Base-by-base conservation (phyloP, 2,888 invertebrate species). In the Eristalis tenax region DNA sequence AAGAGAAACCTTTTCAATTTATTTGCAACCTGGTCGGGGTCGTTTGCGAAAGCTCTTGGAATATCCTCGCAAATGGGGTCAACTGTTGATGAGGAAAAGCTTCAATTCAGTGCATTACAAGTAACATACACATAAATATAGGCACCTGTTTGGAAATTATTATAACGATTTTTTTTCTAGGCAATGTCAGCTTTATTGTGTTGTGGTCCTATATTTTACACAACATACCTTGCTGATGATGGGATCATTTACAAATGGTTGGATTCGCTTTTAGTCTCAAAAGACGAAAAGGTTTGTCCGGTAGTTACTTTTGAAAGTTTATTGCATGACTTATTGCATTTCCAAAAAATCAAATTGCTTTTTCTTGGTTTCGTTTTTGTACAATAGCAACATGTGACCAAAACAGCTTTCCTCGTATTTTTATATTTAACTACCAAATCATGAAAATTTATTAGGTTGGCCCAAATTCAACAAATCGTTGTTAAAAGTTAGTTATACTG, bases 101-200 rank as follows among this genome's bases (percentile, higher is more conserved):
- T 95, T 75, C 95, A 95, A 91, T 93, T 95, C 65, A 94, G 95
- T 68, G 95, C 96, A 11, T 93, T 96, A 13, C 94, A 94, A 93
- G 95, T 94, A 91, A 50, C 2, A 18, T 18, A n/a, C n/a, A 5
- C 5, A 40, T 40, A 13, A 15, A 59, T 40, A n/a, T 15, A 23
- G 40, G 13, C 10, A 15, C 32, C 23, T 28, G 10, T 59, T 38
- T 1, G 13, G 11, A 2, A 23, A 40, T 13, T 13, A 13, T 26
- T 32, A 69, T 66, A 32, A 13, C 50, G 4, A 38, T 79, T 66
- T 83, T 94, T 73, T 66, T 83, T 94, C 71, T 94, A 98, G 94
- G 99, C 99, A 1, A 99, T 99, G 97, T 98, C 98, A 86, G 97
- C 98, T 11, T 94, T 99, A 32, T 94, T 99, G 1, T 98, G 98